Base-by-base conservation (phyloP, 2,113 vertebrate species). In the Agapornis roseicollis region DNA sequence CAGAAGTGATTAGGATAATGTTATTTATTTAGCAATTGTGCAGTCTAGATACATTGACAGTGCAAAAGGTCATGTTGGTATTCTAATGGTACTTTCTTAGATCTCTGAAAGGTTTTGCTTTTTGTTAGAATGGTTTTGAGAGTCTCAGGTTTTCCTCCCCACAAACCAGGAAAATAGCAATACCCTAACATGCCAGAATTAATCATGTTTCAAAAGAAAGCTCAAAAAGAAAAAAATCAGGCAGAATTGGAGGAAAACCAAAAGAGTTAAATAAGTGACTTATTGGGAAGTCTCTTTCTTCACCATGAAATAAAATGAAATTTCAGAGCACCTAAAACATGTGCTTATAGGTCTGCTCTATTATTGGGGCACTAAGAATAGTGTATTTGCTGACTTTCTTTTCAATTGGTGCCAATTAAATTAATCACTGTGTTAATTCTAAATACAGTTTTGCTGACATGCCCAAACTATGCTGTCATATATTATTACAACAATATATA, bases 341-440 rank as follows among this genome's bases (percentile, higher is more conserved):
- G 14, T 58, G 24, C n/a, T 41, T 50, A 1, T 33, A 35, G 28
- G 37, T 91, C 27, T 29, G 66, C n/a, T 52, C 64, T 69, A 42
- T 58, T 78, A 19, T 66, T 50, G 10, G 7, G n/a, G 16, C 4
- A 1, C 47, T 71, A 80, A 46, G 61, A 82, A 68, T 39, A 8
- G 15, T 52, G 27, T 35, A 42, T 86, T 90, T 92, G 61, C 83
- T 96, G 90, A 88, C 72, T 82, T 78, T 46, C 52, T 76, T 47
- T 92, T 78, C 79, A 60, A 5, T 66, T 94, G 61, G 58, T 94
- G 82, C 80, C 81, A 96, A 76, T 93, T 83, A 82, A 89, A 85
- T 95, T 85, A 94, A 96, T 92, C 82, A 95, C 37, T 73, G 37
- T 11, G 63, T 97, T 97, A 96, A 95, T 95, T 91, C 65, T 73